Conservation (phyloP, 2,113 vertebrate species). For the Sinocyclocheilus anophthalmus region DNA sequence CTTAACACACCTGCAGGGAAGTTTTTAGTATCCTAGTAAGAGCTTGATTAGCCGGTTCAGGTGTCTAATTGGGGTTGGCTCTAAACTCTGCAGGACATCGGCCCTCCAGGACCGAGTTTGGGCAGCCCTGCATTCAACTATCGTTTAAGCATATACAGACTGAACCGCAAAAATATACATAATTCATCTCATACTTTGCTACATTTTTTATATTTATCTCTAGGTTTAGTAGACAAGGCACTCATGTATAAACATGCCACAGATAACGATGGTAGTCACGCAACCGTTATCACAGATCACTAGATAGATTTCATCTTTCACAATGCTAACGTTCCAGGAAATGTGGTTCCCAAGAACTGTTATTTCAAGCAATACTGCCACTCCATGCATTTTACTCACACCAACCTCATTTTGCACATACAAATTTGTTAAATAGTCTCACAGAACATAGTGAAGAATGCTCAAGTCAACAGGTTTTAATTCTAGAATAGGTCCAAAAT, state of each 20-base stretch:
- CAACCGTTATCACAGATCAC: neutral
- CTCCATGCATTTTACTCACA: neutral
- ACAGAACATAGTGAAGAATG: neutral
- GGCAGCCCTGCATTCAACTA: too few species aligned
- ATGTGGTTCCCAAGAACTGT: too few species aligned
- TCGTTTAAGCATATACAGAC: neutral
- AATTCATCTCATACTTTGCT: too few species aligned
- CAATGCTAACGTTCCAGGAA: too few species aligned
- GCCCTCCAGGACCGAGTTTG: too few species aligned
- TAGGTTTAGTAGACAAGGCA: neutral
- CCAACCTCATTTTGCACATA: neutral
- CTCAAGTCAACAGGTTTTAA: neutral
- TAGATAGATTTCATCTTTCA: too few species aligned
- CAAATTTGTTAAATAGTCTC: neutral
- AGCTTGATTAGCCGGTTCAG: too few species aligned
- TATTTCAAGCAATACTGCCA: too few species aligned
- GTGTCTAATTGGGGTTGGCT: too few species aligned
- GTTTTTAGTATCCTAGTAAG: too few species aligned
- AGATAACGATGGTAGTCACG: neutral
- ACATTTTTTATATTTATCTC: neutral
- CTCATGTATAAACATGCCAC: neutral
- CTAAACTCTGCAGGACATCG: too few species aligned
- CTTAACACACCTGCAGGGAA: too few species aligned
- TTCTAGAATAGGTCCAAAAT: neutral
- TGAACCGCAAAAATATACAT: neutral